These are phyloP conservation scores for Enteromius radiatus DNA, from an alignment of 2,797 vertebrate species.

Conservation along the genomic window DNA sequence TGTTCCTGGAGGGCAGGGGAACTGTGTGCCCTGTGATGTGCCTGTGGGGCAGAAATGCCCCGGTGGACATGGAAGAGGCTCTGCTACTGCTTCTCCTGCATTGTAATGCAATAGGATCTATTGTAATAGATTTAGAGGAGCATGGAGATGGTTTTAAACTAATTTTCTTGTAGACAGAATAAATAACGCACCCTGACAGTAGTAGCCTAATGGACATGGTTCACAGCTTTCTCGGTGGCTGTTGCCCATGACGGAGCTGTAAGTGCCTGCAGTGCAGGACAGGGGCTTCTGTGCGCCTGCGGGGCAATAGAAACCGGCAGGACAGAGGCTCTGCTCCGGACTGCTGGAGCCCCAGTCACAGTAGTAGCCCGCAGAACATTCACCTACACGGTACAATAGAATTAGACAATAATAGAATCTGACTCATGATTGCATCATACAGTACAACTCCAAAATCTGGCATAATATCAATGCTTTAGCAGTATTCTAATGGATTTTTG, in stretches of 20 bases:
- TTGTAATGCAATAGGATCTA: not conserved
- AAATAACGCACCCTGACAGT: slow-evolving; percentile 77
- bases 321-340: slow-evolving; percentile 77
- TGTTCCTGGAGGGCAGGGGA: slow-evolving; percentile 77
- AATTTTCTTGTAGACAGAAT: not conserved
- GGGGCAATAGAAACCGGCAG: slow-evolving; percentile 84
- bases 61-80: slow-evolving; percentile 70
- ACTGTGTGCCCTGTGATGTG: slow-evolving; percentile 67
- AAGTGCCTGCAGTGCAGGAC: slow-evolving; percentile 82
- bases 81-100: slow-evolving; percentile 72
- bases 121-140: slow-evolving; percentile 3
- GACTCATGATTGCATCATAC: not conserved
- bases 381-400: slow-evolving; percentile 68
- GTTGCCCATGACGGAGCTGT: slow-evolving; percentile 76
- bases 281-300: slow-evolving; percentile 73
- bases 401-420: not conserved
- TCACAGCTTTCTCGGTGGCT: slow-evolving; percentile 79
- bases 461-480: not conserved
- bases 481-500: not conserved
- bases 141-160: not conserved
- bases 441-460: slow-evolving; percentile 1
- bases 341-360: slow-evolving; percentile 80
- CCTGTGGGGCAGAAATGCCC: slow-evolving; percentile 76
- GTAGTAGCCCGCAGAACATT: slow-evolving; percentile 81
- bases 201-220: slow-evolving; percentile 81